Evolutionary conservation across 2,113 vertebrate genomes (phyloP).

Genomic region (Semicossyphus pulcher): DNA sequence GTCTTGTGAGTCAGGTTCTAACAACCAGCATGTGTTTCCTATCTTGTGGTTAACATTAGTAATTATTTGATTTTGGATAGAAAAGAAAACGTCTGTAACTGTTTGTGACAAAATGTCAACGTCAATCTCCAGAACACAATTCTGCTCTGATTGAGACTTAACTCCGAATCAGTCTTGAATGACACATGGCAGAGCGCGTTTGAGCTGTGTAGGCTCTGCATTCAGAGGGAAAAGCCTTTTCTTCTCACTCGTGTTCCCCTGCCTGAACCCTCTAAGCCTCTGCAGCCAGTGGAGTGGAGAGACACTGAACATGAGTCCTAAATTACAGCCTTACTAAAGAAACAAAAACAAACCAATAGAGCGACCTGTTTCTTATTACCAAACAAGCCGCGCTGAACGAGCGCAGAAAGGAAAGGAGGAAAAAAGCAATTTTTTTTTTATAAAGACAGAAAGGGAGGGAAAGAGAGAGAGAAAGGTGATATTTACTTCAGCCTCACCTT

Average conservation of each 20-base stretch:
- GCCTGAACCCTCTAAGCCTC: slow-evolving; percentile 68
- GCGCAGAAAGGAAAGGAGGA: slow-evolving; percentile 54
- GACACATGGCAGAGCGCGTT: slow-evolving; percentile 63
- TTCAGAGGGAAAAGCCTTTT: slow-evolving; percentile 65
- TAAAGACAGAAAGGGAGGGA: slow-evolving; percentile 55
- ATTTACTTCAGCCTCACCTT: slow-evolving; percentile 69
- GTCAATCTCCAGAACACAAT: slow-evolving; percentile 63
- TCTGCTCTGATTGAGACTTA: slow-evolving; percentile 61
- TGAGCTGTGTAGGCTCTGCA: slow-evolving; percentile 49
- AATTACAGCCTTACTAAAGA: slow-evolving; percentile 79
- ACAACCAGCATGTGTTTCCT: slow-evolving; percentile 59
- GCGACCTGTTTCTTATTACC: slow-evolving; percentile 81
- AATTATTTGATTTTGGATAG: slow-evolving; percentile 56
- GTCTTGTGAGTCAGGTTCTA: slow-evolving; percentile 30
- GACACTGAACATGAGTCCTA: slow-evolving; percentile 81
- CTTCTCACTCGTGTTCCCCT: slow-evolving; percentile 66
- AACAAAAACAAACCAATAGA: slow-evolving; percentile 80
- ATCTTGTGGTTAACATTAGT: slow-evolving; percentile 56
- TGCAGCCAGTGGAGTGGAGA: slow-evolving; percentile 66
- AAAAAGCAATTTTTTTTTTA: slow-evolving; percentile 62
- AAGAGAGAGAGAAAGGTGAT: slow-evolving; percentile 55
- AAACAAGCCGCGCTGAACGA: slow-evolving; percentile 68
- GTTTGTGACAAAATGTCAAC: slow-evolving; percentile 68
- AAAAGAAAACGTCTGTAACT: slow-evolving; percentile 26
- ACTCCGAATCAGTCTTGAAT: slow-evolving; percentile 62